Evolutionary conservation across 2,888 invertebrate genomes (phyloP).

Genomic region (Phaonia tiefii): DNA sequence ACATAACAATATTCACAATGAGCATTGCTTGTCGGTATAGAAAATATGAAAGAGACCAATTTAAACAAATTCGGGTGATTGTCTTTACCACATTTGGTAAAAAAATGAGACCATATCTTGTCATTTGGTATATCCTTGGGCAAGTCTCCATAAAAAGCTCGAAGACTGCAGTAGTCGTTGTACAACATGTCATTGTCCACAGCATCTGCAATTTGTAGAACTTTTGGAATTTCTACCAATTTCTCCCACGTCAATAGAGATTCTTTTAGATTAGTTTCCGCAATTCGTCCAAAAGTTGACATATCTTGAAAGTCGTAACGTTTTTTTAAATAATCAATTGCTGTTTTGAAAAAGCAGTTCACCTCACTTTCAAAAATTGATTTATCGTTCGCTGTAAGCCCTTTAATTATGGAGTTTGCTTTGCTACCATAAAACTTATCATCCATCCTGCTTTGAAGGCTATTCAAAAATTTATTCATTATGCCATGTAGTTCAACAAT

Average conservation of each 20-base stretch:
- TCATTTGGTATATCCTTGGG: too few relatives aligned
- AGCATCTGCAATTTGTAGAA: slow-evolving; percentile 2
- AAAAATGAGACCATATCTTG: too few relatives aligned
- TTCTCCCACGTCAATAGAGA: slow-evolving; percentile 3
- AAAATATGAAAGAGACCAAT: slow-evolving; percentile 39
- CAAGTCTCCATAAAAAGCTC: slow-evolving; percentile 1
- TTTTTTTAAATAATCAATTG: slow-evolving; percentile 4
- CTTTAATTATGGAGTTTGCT: not conserved
- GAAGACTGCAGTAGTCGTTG: slow-evolving; percentile 9
- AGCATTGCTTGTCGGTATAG: slow-evolving; percentile 40
- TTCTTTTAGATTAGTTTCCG: not conserved
- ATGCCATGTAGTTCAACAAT: not conserved
- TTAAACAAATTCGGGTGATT: slow-evolving; percentile 37
- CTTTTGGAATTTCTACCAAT: not conserved
- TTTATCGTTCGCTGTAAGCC: not conserved
- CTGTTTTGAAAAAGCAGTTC: not conserved
- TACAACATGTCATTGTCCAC: not conserved
- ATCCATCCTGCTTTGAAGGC: not conserved
- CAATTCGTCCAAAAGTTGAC: not conserved
- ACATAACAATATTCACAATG: too few relatives aligned
- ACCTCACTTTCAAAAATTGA: not conserved
- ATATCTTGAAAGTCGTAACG: not conserved
- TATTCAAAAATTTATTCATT: not conserved
- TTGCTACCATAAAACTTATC: slow-evolving; percentile 5
- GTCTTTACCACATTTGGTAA: slow-evolving; percentile 36